Conservation (phyloP, 1,140 invertebrate genomes). For the Pogonomyrmex californicus region DNA sequence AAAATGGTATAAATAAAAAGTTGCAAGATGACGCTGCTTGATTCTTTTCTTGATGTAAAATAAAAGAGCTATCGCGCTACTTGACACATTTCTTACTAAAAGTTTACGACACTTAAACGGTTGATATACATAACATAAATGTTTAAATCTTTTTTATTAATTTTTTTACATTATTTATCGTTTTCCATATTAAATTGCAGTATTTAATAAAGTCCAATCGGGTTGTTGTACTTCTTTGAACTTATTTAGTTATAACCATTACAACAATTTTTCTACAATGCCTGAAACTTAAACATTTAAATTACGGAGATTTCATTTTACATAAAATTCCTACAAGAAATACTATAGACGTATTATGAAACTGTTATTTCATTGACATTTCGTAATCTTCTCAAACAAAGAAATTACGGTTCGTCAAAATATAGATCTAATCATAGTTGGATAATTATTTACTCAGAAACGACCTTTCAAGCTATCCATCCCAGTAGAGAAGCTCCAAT, state of each 20-base stretch:
- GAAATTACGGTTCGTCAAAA: not conserved
- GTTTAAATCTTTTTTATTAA: not conserved
- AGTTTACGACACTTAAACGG: too few relatives aligned
- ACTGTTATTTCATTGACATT: not conserved
- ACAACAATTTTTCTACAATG: too few relatives aligned
- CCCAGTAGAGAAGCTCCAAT: conserved; percentile 6
- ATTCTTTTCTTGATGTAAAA: too few relatives aligned
- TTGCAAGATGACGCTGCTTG: too few relatives aligned
- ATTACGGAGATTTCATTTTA: too few relatives aligned
- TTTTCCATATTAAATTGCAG: not conserved
- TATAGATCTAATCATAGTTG: conserved; percentile 19
- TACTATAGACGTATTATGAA: conserved; percentile 4
- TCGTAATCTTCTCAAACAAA: not conserved
- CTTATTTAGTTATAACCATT: too few relatives aligned
- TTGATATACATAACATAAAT: not conserved
- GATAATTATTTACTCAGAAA: conserved; percentile 26
- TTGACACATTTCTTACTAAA: too few relatives aligned
- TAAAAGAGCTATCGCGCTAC: too few relatives aligned
- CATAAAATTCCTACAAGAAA: not conserved
- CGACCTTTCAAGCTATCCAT: conserved; percentile 12
- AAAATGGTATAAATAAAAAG: too few relatives aligned
- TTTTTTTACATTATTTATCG: too few relatives aligned
- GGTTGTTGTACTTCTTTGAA: not conserved
- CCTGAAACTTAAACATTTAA: too few relatives aligned
- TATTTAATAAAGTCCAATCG: not conserved